phyloP scores from a whole-genome alignment of 2,113 vertebrate genomes.

The Patagioenas fasciata region DNA sequence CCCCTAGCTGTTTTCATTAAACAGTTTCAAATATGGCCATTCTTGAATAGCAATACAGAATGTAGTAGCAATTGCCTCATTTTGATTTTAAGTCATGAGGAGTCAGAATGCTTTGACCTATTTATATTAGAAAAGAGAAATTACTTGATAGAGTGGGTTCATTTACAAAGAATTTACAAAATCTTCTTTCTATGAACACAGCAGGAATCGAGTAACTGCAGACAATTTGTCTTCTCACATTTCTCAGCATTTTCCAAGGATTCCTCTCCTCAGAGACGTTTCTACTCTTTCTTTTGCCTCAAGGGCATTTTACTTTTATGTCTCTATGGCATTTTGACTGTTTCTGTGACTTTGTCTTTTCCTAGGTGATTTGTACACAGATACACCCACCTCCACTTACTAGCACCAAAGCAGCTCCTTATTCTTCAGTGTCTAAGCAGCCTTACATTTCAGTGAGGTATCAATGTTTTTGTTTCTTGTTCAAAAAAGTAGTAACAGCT shows the following conservation, averaged over 20 bases:
- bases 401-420: neutral
- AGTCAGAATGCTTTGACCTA: neutral
- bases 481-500: slow-evolving; percentile 50
- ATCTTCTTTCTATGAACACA: neutral
- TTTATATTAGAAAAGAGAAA: neutral
- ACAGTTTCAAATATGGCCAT: neutral
- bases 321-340: neutral
- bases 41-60: neutral
- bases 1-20: neutral
- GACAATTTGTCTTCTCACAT: neutral
- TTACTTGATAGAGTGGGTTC: neutral
- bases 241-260: slow-evolving; percentile 4
- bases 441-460: neutral
- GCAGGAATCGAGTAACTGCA: neutral
- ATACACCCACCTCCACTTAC: neutral
- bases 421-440: neutral
- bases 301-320: neutral
- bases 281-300: neutral
- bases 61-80: neutral
- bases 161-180: slow-evolving; percentile 24
- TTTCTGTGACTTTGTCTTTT: neutral
- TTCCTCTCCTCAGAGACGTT: neutral
- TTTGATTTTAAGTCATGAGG: neutral
- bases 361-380: neutral
- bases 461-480: slow-evolving; percentile 5